Conservation (phyloP, 2,113 vertebrate species). For the Galbula dea region DNA sequence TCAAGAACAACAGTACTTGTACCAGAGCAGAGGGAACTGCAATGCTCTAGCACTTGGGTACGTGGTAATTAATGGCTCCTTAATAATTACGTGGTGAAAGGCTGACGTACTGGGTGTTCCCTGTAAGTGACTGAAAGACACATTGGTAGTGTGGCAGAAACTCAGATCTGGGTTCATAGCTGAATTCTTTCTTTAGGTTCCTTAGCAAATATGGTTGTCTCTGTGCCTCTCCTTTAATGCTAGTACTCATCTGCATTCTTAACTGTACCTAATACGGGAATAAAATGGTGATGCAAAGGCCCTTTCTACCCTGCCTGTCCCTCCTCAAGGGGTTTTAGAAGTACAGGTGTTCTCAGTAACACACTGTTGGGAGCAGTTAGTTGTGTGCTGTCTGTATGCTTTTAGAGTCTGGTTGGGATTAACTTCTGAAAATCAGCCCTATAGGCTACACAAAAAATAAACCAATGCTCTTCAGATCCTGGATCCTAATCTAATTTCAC, state of each 20-base stretch:
- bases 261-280: not conserved
- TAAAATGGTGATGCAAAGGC: not conserved
- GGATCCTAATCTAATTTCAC: not conserved
- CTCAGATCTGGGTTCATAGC: not conserved
- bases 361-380: not conserved
- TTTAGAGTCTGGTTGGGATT: not conserved
- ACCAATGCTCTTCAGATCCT: not conserved
- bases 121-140: constrained; percentile 1
- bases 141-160: constrained; percentile 27
- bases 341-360: not conserved
- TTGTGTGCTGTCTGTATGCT: not conserved
- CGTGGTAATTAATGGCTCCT: constrained; percentile 23
- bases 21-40: not conserved
- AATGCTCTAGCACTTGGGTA: constrained; percentile 3
- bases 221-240: not conserved
- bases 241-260: not conserved
- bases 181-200: not conserved
- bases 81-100: constrained; percentile 53
- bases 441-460: not conserved
- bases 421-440: not conserved
- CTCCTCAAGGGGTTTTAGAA: not conserved
- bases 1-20: not conserved
- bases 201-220: not conserved
- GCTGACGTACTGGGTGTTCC: constrained; percentile 33
- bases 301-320: not conserved